Evolutionary conservation across 2,888 invertebrate species (phyloP).

Genomic region (Caenorhabditis auriculariae): DNA sequence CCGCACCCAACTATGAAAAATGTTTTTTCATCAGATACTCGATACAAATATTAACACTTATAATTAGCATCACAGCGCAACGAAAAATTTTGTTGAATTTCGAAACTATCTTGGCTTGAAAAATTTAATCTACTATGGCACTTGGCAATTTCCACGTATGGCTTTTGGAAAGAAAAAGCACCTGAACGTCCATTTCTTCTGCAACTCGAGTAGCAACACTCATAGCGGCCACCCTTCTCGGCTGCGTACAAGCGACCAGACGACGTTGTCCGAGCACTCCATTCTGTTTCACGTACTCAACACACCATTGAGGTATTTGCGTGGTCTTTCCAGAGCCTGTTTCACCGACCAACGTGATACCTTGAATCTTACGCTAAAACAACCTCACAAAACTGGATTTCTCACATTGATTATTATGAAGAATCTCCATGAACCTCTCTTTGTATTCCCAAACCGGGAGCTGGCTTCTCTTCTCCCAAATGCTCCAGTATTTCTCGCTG

Average conservation of each 20-base stretch:
- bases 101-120: no score
- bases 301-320: constrained; percentile 89
- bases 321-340: constrained; percentile 99
- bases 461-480: constrained; percentile 83
- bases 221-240: constrained; percentile 97
- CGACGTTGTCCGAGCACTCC: constrained; percentile 64
- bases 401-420: constrained; percentile 80
- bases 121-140: no score
- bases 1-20: constrained; percentile 73
- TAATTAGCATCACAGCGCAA: no score
- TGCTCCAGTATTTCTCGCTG: constrained; percentile 84
- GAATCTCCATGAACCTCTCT: constrained; percentile 86
- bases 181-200: constrained; percentile 96
- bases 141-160: no score
- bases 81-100: no score
- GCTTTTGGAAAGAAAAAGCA: constrained; percentile 7
- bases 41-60: no score
- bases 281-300: constrained; percentile 61
- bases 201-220: constrained; percentile 97
- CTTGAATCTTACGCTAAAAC: constrained; percentile 2
- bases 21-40: not conserved
- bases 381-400: not conserved
- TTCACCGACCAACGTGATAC: constrained; percentile 81
- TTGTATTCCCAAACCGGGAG: constrained; percentile 98
- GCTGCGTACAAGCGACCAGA: constrained; percentile 93